Conservation (phyloP, 2,888 invertebrate species). For the Cephus nigrinus region DNA sequence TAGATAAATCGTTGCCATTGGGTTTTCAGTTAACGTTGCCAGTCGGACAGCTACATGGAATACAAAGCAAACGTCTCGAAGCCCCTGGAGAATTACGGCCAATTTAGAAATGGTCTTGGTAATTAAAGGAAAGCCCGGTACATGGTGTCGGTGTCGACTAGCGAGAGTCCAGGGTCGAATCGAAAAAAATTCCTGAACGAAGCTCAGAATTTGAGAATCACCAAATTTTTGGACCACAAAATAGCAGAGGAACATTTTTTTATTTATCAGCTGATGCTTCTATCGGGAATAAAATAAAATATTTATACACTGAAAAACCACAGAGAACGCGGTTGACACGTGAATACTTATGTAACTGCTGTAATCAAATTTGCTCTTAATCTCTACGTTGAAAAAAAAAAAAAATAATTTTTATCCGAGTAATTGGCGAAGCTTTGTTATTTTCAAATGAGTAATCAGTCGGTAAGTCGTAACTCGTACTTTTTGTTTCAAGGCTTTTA, state of each 20-base stretch:
- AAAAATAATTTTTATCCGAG: too few relatives aligned
- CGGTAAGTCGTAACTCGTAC: background rate
- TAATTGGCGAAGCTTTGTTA: too few relatives aligned
- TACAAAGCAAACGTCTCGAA: constrained; percentile 21
- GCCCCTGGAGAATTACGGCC: constrained; percentile 44
- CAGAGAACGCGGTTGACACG: too few relatives aligned
- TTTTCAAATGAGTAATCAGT: too few relatives aligned
- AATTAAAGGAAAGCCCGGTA: constrained; percentile 46
- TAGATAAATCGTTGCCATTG: background rate
- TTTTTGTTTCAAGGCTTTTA: background rate
- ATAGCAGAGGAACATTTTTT: background rate
- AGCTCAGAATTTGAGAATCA: background rate
- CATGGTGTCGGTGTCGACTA: background rate
- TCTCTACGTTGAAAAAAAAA: too few relatives aligned
- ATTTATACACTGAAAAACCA: too few relatives aligned
- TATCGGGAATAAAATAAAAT: too few relatives aligned
- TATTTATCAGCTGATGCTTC: too few relatives aligned
- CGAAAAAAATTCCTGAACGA: background rate
- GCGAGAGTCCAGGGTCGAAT: background rate
- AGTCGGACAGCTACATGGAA: constrained; percentile 5
- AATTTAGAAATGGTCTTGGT: constrained; percentile 53
- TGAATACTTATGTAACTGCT: too few relatives aligned
- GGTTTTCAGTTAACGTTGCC: background rate
- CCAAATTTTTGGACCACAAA: background rate
- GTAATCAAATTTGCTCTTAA: too few relatives aligned